Evolutionary conservation across 2,888 invertebrate genomes (phyloP).

Genomic region (Dolomedes plantarius): DNA sequence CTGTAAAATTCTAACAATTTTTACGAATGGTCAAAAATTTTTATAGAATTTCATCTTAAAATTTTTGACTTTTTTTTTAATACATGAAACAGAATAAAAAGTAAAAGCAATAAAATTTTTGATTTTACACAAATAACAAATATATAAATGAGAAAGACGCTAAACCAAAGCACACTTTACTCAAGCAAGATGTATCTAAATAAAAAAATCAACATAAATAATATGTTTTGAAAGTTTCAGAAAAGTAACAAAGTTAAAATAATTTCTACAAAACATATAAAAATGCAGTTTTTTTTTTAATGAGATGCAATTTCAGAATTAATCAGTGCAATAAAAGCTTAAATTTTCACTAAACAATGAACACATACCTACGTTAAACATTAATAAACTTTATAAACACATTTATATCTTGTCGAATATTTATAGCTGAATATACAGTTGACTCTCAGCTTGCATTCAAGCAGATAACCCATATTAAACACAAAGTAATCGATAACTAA

Average conservation of each 20-base stretch:
- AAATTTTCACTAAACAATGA: not conserved
- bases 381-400: not conserved
- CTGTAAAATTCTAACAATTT: no score
- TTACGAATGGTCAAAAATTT: no score
- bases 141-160: no score
- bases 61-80: no score
- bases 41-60: no score
- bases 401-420: not conserved
- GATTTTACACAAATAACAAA: no score
- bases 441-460: not conserved
- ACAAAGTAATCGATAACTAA: not conserved
- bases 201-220: not conserved
- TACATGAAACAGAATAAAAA: no score
- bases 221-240: not conserved
- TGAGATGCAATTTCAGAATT: not conserved
- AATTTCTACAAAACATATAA: not conserved
- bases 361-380: slow-evolving; percentile 5
- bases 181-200: not conserved
- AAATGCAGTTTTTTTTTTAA: not conserved
- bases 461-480: not conserved
- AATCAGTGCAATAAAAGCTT: slow-evolving; percentile 3
- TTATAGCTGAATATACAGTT: slow-evolving; percentile 1
- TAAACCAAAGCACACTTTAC: no score
- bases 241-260: not conserved
- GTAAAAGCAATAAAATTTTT: no score